Percentiles rank a stretch among this genome's conserved stretches.
These are phyloP conservation scores for Solen grandis DNA, from an alignment of 1,140 invertebrate genomes.

Conservation along the genomic window DNA sequence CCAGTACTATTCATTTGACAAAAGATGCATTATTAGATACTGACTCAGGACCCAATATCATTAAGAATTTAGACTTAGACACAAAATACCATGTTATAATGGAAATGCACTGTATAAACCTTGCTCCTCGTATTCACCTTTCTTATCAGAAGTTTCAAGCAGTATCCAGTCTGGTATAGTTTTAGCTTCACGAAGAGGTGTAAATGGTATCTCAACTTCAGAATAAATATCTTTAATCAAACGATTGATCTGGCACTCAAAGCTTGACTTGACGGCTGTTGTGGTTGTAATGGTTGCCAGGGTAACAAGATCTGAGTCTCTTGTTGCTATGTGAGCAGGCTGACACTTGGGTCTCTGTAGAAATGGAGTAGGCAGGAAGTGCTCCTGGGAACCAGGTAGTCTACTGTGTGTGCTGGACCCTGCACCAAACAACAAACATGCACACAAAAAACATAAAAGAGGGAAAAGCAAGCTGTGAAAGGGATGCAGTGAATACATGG, in stretches of 20 bases:
- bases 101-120: too few species aligned
- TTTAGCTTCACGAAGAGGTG: conserved; percentile 17
- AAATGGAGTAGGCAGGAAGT: conserved; percentile 5
- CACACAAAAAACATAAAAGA: conserved; percentile 11
- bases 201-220: conserved; percentile 42
- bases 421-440: conserved; percentile 39
- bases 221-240: conserved; percentile 52
- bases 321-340: neutral
- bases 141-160: neutral
- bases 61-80: too few species aligned
- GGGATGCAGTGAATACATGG: too few species aligned
- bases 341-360: neutral
- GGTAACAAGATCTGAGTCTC: neutral
- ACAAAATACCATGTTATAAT: too few species aligned
- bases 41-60: too few species aligned
- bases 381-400: neutral
- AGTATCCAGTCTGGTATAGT: conserved; percentile 47
- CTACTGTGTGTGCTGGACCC: conserved; percentile 11
- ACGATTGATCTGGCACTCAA: conserved; percentile 20
- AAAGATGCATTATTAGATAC: too few species aligned
- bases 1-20: too few species aligned
- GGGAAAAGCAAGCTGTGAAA: too few species aligned
- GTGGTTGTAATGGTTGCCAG: neutral
- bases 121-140: too few species aligned
- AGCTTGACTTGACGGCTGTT: neutral